phyloP scores from a whole-genome alignment of 2,797 vertebrate genomes.

The Notolabrus celidotus region DNA sequence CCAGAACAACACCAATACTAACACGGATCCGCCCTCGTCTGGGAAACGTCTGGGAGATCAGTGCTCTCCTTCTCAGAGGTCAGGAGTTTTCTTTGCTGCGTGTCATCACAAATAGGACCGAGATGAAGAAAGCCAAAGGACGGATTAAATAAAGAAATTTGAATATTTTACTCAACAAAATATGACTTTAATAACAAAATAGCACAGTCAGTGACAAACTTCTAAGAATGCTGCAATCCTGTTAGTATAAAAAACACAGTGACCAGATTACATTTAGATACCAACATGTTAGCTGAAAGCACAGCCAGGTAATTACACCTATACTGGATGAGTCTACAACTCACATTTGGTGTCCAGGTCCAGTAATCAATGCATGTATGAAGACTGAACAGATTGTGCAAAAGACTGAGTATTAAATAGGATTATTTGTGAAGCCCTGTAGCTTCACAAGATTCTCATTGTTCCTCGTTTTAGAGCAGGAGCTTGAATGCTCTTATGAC shows the following conservation, averaged over 20 bases:
- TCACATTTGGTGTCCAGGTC: background rate
- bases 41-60: slow-evolving; percentile 56
- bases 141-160: background rate
- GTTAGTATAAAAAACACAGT: too few species aligned
- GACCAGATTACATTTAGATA: background rate
- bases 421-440: too few species aligned
- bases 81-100: slow-evolving; percentile 38
- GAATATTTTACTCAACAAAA: slow-evolving; percentile 13
- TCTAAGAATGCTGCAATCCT: too few species aligned
- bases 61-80: slow-evolving; percentile 68
- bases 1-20: slow-evolving; percentile 51
- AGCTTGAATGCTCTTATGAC: too few species aligned
- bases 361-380: background rate
- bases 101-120: slow-evolving; percentile 46
- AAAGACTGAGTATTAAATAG: too few species aligned
- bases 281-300: background rate
- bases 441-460: too few species aligned
- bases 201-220: background rate
- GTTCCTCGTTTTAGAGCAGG: too few species aligned
- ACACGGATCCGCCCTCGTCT: slow-evolving; percentile 46
- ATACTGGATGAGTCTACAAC: background rate
- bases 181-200: background rate
- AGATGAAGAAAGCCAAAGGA: slow-evolving; percentile 36
- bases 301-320: background rate
- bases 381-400: too few species aligned